Percentiles rank a stretch among this genome's conserved stretches.
Conservation (phyloP, 1,140 invertebrate species). For the Drosophila serrata region DNA sequence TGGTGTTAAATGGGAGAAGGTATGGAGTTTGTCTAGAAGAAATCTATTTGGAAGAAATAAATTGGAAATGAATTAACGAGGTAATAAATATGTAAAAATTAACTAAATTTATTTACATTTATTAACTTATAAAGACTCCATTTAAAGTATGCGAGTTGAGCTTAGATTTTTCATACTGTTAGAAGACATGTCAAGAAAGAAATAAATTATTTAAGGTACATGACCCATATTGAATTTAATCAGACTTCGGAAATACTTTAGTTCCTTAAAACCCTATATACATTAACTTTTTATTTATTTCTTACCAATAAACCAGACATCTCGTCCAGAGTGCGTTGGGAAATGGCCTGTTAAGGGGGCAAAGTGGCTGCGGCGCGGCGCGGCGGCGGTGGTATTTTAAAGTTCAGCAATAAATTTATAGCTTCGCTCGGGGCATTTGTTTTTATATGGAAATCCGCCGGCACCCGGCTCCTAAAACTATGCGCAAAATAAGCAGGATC, state of each 20-base stretch:
- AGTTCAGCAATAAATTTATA: slow-evolving; percentile 82
- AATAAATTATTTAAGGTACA: not conserved
- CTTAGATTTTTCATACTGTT: not conserved
- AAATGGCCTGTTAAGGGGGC: slow-evolving; percentile 27
- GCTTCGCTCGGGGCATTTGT: slow-evolving; percentile 60
- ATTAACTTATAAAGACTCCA: too few species aligned
- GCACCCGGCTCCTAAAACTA: slow-evolving; percentile 52
- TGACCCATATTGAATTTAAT: not conserved
- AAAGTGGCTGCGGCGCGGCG: slow-evolving; percentile 36
- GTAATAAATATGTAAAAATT: not conserved
- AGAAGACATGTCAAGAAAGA: not conserved
- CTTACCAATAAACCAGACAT: slow-evolving; percentile 2
- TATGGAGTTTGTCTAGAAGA: not conserved
- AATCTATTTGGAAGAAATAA: not conserved
- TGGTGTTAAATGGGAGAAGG: not conserved
- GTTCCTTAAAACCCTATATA: too few species aligned
- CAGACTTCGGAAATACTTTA: too few species aligned
- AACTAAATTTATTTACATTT: not conserved
- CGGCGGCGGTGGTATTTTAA: slow-evolving; percentile 72
- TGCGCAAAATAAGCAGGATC: slow-evolving; percentile 60
- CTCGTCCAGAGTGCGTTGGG: slow-evolving; percentile 11
- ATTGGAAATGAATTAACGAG: not conserved
- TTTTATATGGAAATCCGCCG: slow-evolving; percentile 49
- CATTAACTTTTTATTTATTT: not conserved
- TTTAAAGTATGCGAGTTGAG: too few species aligned